Evolutionary conservation across 35 echinoderm and acorn worm genomes (phyloP), one percentile per base, ranked within the genome.

Genomic region (Lytechinus pictus): DNA sequence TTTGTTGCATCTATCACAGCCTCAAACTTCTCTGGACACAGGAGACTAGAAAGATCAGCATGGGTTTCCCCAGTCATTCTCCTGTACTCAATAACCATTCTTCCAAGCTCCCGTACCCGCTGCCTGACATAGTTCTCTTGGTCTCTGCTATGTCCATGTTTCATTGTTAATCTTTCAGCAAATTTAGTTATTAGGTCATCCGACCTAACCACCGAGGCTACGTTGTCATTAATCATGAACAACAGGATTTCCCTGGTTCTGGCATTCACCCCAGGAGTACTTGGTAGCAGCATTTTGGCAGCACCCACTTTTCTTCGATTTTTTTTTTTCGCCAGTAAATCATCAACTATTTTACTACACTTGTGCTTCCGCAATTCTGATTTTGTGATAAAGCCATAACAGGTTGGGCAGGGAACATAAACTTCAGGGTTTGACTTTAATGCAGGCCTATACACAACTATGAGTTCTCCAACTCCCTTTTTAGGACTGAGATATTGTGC

Each of bases 321-420:
- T 86, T 51, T 53, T 86, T 96, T 95, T 87, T 96, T 96, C 95
- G n/a, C n/a, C n/a, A n/a, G 58, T 61, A 13, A 12, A 13, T 13
- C 16, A 53, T 94, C 92, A 86, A 60, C 9, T 96, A n/a, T 66
- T 66, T 95, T 27, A 14, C 51, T 87, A 54, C 97, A 97, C 52
- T 55, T 93, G 55, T 98, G 96, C 54, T 97, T 97, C 95, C 96
- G 95, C 27, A 98, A 54, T 24, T 95, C 96, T 54, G 27, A 95
- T 55, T 98, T 95, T 4, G 97, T 52, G 86, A 95, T 96, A 95
- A 95, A 98, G 9, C 97, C 96, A 33, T 60, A 94, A 61, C 96
- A 98, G 58, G 9, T 86, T 87, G 96, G 52, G 91, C 97, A 98
- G 90, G 97, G 96, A 87, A 98, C 87, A 91, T 96, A 98, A 61